phyloP scores from a whole-genome alignment of 2,888 invertebrate genomes.

The Zonitis immaculata region DNA sequence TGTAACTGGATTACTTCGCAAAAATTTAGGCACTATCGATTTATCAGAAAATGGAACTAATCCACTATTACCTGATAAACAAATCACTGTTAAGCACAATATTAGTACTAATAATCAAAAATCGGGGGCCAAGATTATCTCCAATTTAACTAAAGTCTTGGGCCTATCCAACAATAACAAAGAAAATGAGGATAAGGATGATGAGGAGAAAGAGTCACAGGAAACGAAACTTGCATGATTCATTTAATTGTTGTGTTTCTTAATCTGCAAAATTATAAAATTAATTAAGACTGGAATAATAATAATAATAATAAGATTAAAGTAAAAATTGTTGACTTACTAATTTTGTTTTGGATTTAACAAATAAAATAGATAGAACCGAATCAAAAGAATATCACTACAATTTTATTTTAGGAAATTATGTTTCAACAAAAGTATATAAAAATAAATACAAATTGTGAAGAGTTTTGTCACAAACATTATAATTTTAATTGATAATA shows the following conservation, averaged over 20 bases:
- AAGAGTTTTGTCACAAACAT: constrained; percentile 20
- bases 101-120: constrained; percentile 36
- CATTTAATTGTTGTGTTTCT: not conserved
- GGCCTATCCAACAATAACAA: constrained; percentile 20
- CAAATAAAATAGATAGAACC: not conserved
- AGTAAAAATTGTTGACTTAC: not conserved
- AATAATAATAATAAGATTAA: not conserved
- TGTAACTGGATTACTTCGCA: constrained; percentile 52
- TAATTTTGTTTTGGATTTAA: not conserved
- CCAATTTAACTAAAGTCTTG: constrained; percentile 29
- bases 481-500: constrained; percentile 16
- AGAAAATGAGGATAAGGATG: not conserved
- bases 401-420: constrained; percentile 23
- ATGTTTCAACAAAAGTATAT: constrained; percentile 20
- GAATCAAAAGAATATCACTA: constrained; percentile 22
- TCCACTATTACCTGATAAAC: constrained; percentile 37
- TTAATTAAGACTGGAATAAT: not conserved
- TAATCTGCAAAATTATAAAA: too few relatives aligned
- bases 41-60: constrained; percentile 20
- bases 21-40: constrained; percentile 43
- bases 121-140: constrained; percentile 32
- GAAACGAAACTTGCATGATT: not conserved
- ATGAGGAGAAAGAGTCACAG: not conserved
- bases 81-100: constrained; percentile 40
- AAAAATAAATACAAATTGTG: constrained; percentile 20